These are phyloP conservation scores for Geopemphigus sp. DNA, from an alignment of 1,140 invertebrate genomes.

Conservation along the genomic window DNA sequence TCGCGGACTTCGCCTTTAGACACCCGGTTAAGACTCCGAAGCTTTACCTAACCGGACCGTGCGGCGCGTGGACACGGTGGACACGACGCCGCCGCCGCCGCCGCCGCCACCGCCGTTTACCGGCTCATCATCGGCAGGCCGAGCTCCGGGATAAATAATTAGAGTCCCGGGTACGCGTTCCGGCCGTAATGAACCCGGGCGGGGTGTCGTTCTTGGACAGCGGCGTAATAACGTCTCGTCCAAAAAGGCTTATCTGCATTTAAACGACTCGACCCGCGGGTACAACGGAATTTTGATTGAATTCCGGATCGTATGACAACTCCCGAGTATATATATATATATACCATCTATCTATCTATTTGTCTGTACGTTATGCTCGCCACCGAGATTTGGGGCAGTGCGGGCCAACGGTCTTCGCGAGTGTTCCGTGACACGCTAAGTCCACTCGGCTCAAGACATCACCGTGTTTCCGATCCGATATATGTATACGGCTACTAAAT, in stretches of 20 bases:
- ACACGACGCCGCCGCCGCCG: no score
- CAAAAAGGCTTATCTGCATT: constrained; percentile 48
- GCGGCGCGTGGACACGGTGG: no score
- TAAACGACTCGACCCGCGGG: constrained; percentile 27
- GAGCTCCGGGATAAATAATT: constrained; percentile 35
- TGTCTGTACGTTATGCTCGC: background rate
- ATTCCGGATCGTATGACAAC: constrained; percentile 35
- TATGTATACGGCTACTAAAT: no score
- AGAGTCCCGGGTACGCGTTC: background rate
- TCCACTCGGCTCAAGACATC: constrained; percentile 43
- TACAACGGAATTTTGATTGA: constrained; percentile 38
- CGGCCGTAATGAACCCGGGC: constrained; percentile 10
- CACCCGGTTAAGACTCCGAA: constrained; percentile 39
- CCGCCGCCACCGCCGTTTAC: no score
- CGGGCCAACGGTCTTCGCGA: background rate
- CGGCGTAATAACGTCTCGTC: constrained; percentile 42
- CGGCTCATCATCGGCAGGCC: constrained; percentile 23
- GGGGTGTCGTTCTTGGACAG: constrained; percentile 39
- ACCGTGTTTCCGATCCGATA: constrained; percentile 12
- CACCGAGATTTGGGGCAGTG: background rate
- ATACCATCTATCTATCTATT: no score
- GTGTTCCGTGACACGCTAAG: constrained; percentile 17
- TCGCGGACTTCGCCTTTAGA: constrained; percentile 7
- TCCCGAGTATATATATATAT: background rate
- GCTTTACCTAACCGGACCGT: constrained; percentile 13